A percentile compares a stretch with the other conserved stretches of the same genome.
Conservation (phyloP, 2,113 vertebrate genomes). For the Planiliza haematocheilus region DNA sequence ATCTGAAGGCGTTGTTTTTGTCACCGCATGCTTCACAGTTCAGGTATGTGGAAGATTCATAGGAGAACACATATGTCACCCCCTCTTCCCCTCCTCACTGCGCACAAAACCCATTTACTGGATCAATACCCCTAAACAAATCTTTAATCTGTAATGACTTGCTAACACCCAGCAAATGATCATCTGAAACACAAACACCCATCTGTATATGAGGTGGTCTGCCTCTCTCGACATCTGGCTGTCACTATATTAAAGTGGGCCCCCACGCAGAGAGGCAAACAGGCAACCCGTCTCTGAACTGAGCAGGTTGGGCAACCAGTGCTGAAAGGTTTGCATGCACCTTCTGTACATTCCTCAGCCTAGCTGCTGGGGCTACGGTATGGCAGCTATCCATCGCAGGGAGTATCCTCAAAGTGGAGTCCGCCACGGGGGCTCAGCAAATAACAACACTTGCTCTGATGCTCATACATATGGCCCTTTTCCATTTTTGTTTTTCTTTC, state of each 20-base stretch:
- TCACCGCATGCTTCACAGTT: conserved; percentile 39
- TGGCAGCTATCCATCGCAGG: conserved; percentile 55
- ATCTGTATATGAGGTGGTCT: conserved; percentile 51
- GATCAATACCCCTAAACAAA: conserved; percentile 51
- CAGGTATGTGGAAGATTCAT: conserved; percentile 13
- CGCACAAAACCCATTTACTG: conserved; percentile 17
- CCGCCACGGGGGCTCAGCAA: conserved; percentile 54
- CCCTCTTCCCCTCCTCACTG: conserved; percentile 6
- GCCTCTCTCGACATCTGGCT: conserved; percentile 64
- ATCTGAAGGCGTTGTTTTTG: conserved; percentile 16
- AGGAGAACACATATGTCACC: not conserved
- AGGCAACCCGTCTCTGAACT: conserved; percentile 35
- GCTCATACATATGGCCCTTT: conserved; percentile 59
- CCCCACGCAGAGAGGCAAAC: conserved; percentile 35
- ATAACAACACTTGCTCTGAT: conserved; percentile 67
- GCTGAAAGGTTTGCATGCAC: conserved; percentile 41
- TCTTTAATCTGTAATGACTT: conserved; percentile 46
- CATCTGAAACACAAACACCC: conserved; percentile 50
- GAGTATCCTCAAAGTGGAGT: conserved; percentile 39
- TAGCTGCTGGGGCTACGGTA: conserved; percentile 58
- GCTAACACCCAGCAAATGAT: conserved; percentile 21
- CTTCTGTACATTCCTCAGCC: conserved; percentile 35
- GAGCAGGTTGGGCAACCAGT: conserved; percentile 46
- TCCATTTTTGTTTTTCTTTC: conserved; percentile 19
- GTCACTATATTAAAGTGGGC: conserved; percentile 37